Percentiles rank a stretch among this genome's conserved stretches.
These are phyloP conservation scores for Ameiurus melas DNA, from an alignment of 2,113 vertebrate species.

Conservation along the genomic window DNA sequence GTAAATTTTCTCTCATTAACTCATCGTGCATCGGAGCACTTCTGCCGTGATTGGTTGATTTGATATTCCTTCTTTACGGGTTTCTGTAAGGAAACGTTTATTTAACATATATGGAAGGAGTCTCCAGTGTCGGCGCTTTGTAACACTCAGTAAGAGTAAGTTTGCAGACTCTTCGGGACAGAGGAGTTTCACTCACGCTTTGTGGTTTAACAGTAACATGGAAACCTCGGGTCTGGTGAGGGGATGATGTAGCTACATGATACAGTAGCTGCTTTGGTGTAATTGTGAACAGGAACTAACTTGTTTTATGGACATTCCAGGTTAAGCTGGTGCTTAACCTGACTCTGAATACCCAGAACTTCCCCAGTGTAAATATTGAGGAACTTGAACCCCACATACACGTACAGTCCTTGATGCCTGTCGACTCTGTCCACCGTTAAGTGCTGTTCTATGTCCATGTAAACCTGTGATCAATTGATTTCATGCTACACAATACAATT, in stretches of 20 bases:
- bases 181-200: background rate
- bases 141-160: background rate
- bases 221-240: too few relatives aligned
- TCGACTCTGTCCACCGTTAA: background rate
- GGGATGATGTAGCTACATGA: too few relatives aligned
- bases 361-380: background rate
- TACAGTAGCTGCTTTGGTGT: background rate
- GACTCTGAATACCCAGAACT: background rate
- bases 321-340: background rate
- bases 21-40: background rate
- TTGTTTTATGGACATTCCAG: background rate
- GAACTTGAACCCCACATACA: background rate
- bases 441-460: background rate
- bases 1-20: background rate
- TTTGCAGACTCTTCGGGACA: background rate
- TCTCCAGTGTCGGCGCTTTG: background rate
- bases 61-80: background rate
- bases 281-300: background rate
- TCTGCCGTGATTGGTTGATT: background rate
- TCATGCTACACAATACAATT: too few relatives aligned
- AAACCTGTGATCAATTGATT: background rate
- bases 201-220: too few relatives aligned
- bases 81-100: background rate
- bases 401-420: background rate
- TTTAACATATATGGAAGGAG: background rate